Conservation (phyloP, 2,888 invertebrate genomes). For the Morpho helenor region DNA sequence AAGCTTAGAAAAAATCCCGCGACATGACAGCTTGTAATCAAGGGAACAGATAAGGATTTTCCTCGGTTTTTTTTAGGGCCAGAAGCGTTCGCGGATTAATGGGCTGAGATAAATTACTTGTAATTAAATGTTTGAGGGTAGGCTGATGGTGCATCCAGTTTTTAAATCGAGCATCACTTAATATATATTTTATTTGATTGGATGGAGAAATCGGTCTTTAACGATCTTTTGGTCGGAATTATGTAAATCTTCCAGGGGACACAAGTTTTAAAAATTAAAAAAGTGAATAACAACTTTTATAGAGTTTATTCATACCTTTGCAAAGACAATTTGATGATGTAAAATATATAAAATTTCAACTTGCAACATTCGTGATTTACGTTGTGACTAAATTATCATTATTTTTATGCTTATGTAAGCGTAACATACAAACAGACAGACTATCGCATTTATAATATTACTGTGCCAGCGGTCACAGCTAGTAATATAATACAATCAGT, state of each 20-base stretch:
- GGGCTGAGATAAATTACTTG: slow-evolving; percentile 66
- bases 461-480: too few species aligned
- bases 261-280: too few species aligned
- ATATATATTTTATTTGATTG: not conserved
- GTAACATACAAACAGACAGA: slow-evolving; percentile 4
- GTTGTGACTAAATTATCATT: not conserved
- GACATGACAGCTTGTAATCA: slow-evolving; percentile 78
- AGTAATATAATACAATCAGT: too few species aligned
- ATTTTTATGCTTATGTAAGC: not conserved
- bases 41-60: slow-evolving; percentile 65
- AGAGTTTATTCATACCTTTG: too few species aligned
- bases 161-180: slow-evolving; percentile 13
- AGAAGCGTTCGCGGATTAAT: slow-evolving; percentile 65
- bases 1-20: slow-evolving; percentile 74
- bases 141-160: slow-evolving; percentile 23
- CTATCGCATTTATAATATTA: too few species aligned
- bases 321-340: too few species aligned
- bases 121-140: slow-evolving; percentile 69
- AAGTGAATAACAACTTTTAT: too few species aligned
- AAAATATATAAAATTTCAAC: too few species aligned
- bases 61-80: slow-evolving; percentile 49
- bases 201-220: not conserved
- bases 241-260: too few species aligned
- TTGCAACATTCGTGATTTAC: too few species aligned
- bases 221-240: too few species aligned